Evolutionary conservation across 2,888 invertebrate species (phyloP).

Genomic region (Patella caerulea): DNA sequence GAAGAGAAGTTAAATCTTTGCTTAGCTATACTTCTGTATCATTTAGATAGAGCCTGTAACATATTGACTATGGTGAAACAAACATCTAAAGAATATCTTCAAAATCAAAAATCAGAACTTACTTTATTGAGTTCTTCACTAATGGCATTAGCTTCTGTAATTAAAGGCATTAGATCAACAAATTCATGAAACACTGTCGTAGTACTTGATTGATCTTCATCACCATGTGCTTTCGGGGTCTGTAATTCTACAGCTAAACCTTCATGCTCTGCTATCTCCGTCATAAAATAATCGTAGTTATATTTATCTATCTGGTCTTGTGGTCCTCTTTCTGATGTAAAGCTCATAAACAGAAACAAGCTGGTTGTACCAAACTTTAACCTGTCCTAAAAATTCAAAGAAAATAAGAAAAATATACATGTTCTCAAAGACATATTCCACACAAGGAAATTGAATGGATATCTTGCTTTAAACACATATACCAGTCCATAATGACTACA

Average conservation of each 20-base stretch:
- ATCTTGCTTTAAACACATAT: background rate
- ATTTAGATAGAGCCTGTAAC: no score
- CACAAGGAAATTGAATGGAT: background rate
- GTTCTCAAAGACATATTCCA: background rate
- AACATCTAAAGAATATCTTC: no score
- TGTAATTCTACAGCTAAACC: conserved; percentile 38
- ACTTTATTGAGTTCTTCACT: conserved; percentile 60
- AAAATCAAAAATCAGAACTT: background rate
- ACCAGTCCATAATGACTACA: background rate
- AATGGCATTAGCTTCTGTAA: conserved; percentile 59
- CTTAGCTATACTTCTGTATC: no score
- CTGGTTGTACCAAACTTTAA: conserved; percentile 57
- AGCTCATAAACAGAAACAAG: conserved; percentile 53
- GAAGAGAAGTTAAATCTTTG: no score
- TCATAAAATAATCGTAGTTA: conserved; percentile 55
- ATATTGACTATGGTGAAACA: no score
- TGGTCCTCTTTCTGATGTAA: conserved; percentile 40
- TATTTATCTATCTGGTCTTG: conserved; percentile 37
- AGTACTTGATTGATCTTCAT: conserved; percentile 32
- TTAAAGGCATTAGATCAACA: conserved; percentile 52
- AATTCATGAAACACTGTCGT: conserved; percentile 52
- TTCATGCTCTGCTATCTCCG: conserved; percentile 54
- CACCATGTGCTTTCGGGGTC: conserved; percentile 30
- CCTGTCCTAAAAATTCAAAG: conserved; percentile 45
- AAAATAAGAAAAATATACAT: background rate